phyloP scores from a whole-genome alignment of 2,113 vertebrate species.

The Siphamia tubifer region DNA sequence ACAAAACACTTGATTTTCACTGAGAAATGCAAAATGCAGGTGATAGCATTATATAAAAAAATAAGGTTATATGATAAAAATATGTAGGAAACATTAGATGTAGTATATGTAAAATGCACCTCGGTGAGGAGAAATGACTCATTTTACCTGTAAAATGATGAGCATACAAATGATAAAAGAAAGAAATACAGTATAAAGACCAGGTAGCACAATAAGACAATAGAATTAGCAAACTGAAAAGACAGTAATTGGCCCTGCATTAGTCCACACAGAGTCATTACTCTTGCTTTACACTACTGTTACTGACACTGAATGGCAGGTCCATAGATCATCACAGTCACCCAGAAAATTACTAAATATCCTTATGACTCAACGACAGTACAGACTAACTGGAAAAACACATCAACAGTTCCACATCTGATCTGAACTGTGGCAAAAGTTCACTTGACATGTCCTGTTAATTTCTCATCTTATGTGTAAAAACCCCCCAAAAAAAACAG shows the following conservation, averaged over 20 bases:
- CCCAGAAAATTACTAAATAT: conserved; percentile 27
- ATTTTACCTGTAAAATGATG: background rate
- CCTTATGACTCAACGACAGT: conserved; percentile 10
- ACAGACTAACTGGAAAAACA: conserved; percentile 18
- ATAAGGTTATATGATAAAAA: no score
- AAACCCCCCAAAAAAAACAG: no score
- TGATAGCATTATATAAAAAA: no score
- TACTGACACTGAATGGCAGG: conserved; percentile 42
- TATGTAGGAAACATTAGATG: no score
- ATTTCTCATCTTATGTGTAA: no score
- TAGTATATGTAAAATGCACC: no score
- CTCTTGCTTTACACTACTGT: conserved; percentile 12
- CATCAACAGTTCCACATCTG: background rate
- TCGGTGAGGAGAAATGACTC: background rate
- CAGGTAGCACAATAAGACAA: conserved; percentile 1
- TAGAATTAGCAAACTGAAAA: background rate
- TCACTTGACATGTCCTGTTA: no score
- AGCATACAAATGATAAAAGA: background rate
- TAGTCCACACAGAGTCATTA: conserved; percentile 3
- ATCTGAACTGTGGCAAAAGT: conserved; percentile 7
- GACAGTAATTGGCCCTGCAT: background rate
- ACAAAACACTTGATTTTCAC: no score
- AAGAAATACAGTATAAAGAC: conserved; percentile 20
- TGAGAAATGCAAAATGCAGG: no score
- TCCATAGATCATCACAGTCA: conserved; percentile 32